Conservation (phyloP, 1,140 invertebrate genomes). For the Dryas iulia region DNA sequence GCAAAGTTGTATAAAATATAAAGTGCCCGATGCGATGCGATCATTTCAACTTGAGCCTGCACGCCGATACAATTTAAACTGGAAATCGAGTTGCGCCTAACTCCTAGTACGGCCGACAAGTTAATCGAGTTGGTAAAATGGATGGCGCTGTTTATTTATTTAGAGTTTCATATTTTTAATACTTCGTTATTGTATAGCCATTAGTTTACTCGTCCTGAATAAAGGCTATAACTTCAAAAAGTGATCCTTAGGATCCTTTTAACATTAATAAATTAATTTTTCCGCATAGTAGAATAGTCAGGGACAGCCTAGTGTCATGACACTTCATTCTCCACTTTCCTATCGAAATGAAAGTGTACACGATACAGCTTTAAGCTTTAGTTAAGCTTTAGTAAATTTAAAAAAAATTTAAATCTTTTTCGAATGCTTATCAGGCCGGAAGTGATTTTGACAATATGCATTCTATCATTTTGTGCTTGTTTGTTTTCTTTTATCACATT, state of each 20-base stretch:
- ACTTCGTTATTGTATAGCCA: not conserved
- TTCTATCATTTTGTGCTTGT: not conserved
- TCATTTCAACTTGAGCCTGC: constrained; percentile 8
- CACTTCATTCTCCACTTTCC: too few species aligned
- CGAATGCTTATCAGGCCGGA: not conserved
- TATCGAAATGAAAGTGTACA: too few species aligned
- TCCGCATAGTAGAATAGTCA: too few species aligned
- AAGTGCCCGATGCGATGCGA: not conserved
- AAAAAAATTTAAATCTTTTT: too few species aligned
- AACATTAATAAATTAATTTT: too few species aligned
- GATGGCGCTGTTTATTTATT: not conserved
- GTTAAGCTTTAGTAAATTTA: too few species aligned
- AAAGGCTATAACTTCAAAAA: too few species aligned
- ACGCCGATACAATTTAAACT: constrained; percentile 13
- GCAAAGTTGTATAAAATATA: not conserved
- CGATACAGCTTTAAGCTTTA: too few species aligned
- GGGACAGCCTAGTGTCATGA: too few species aligned
- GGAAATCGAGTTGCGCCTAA: not conserved
- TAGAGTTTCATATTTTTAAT: not conserved
- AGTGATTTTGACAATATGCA: not conserved
- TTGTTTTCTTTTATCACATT: not conserved
- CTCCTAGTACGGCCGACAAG: constrained; percentile 3
- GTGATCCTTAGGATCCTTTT: too few species aligned
- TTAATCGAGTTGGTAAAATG: constrained; percentile 5
- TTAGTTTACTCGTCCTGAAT: too few species aligned